Evolutionary conservation across 2,113 vertebrate genomes (phyloP), one percentile per base, ranked within the genome.

Genomic region (Coracopsis vasa): DNA sequence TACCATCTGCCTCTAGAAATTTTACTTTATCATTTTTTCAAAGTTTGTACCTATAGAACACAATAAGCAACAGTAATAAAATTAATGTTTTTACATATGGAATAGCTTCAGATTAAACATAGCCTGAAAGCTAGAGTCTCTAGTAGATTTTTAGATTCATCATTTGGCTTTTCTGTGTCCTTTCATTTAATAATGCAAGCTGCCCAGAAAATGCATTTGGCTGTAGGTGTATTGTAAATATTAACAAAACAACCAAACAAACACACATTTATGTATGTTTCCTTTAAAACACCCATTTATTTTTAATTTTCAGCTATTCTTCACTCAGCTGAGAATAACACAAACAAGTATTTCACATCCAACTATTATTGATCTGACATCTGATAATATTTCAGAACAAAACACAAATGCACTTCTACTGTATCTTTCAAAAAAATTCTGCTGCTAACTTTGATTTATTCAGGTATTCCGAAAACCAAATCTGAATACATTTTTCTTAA

Each of bases 1-100:
- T 95, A 96, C 96, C 97, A 96, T 95, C 97, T 97, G 97, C 91
- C 92, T 97, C 92, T 86, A 91, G 94, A 96, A 96, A 97, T 97
- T 95, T 95, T 69, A 77, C 96, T 97, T 95, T 95, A 80, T 93
- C 92, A 72, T 96, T 95, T 96, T 97, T 89, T 95, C 94, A 90
- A 95, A 93, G 96, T 96, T 97, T 93, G 88, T 61, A 88, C 90
- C 92, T 95, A 66, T 86, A 95, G 96, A 95, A 97, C 80, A 94
- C 95, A 97, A 92, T 87, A 77, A 96, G 78, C 93, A 94, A 77
- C 56, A 73, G 85, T 96, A 97, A 96, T 92, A 92, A 86, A 94
- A 96, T 91, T 90, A 90, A 91, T 94, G 90, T 70, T 97, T 97
- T 97, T 92, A 92, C 94, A 96, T 24, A 54, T 56, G 94, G 64